Percentiles rank a stretch among this genome's conserved stretches.
Evolutionary conservation across 2,797 vertebrate species (phyloP).

Genomic region (Coreius guichenoti): DNA sequence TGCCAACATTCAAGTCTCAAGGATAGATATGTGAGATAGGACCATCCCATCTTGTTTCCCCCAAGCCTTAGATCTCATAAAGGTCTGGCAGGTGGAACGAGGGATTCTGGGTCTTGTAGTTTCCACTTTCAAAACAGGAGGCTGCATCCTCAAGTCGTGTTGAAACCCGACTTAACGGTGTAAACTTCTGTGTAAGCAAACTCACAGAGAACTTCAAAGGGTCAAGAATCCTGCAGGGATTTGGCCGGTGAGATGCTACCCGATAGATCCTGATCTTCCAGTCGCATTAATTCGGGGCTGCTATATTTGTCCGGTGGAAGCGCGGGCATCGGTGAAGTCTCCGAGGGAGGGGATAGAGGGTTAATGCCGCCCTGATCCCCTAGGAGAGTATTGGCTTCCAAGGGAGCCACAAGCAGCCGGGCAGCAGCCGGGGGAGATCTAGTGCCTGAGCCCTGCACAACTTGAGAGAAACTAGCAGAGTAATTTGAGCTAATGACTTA

Average conservation of each 20-base stretch:
- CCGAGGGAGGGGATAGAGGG: constrained; percentile 70
- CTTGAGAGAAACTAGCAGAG: constrained; percentile 76
- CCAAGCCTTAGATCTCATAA: background rate
- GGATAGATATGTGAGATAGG: background rate
- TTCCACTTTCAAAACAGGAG: constrained; percentile 64
- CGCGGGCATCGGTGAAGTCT: constrained; percentile 73
- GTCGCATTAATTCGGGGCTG: constrained; percentile 35
- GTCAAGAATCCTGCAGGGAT: constrained; percentile 75
- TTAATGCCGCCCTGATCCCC: constrained; percentile 80
- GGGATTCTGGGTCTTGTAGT: constrained; percentile 64
- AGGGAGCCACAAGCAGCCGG: constrained; percentile 74
- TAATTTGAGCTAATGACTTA: constrained; percentile 87
- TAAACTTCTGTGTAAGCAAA: constrained; percentile 77
- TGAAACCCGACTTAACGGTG: constrained; percentile 76
- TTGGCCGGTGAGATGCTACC: constrained; percentile 69
- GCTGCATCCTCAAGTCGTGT: constrained; percentile 66
- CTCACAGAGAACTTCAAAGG: constrained; percentile 76
- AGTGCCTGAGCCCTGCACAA: constrained; percentile 71
- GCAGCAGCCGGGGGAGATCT: constrained; percentile 63
- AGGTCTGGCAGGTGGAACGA: background rate
- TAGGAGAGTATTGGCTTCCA: constrained; percentile 82
- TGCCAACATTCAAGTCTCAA: background rate
- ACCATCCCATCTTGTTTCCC: background rate
- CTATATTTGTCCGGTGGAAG: constrained; percentile 72
- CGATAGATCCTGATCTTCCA: constrained; percentile 75